phyloP scores from a whole-genome alignment of 2,113 vertebrate genomes.

The Caretta caretta region DNA sequence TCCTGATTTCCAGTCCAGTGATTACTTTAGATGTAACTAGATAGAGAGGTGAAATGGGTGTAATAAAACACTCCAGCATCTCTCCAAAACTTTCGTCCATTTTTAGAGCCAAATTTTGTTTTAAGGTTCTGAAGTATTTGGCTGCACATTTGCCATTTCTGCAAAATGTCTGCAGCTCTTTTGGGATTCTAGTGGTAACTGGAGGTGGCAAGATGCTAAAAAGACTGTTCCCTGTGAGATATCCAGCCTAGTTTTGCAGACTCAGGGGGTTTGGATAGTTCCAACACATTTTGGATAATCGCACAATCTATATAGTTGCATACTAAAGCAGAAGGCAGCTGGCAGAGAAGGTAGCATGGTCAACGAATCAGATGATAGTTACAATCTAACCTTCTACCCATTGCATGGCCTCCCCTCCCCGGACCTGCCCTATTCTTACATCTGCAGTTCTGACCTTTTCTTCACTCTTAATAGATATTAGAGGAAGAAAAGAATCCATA shows the following conservation, averaged over 20 bases:
- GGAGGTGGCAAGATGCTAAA: background rate
- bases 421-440: background rate
- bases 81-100: background rate
- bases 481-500: background rate
- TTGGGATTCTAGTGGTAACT: background rate
- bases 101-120: slow-evolving; percentile 5
- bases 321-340: background rate
- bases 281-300: background rate
- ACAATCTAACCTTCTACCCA: background rate
- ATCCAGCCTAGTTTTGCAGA: background rate
- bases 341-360: background rate
- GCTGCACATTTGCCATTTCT: slow-evolving; percentile 14
- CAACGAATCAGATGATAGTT: background rate
- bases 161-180: background rate
- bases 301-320: background rate
- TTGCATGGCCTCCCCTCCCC: background rate
- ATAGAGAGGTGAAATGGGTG: background rate
- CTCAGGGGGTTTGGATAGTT: background rate
- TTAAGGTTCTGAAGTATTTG: slow-evolving; percentile 4
- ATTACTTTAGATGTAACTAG: background rate
- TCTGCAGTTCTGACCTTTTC: background rate
- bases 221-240: background rate
- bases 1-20: fast-evolving
- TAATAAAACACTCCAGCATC: background rate
- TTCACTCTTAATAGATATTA: background rate